phyloP scores from a whole-genome alignment of 2,113 vertebrate genomes.

The Morone saxatilis region DNA sequence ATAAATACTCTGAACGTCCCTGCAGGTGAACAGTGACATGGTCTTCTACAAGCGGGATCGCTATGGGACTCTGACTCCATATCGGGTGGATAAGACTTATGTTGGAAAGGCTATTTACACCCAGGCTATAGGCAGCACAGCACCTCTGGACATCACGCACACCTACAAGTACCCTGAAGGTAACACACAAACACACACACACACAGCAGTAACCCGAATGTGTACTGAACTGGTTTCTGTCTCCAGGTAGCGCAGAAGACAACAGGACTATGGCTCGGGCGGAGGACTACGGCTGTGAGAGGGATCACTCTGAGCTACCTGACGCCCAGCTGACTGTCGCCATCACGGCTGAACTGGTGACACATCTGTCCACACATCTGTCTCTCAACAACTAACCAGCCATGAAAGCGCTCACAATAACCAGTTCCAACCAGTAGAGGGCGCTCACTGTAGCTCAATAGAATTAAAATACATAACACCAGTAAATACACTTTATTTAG shows the following conservation, averaged over 20 bases:
- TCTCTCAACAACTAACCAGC: no score
- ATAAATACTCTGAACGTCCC: not conserved
- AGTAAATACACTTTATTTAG: no score
- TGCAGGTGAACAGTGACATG: conserved; percentile 92
- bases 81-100: conserved; percentile 78
- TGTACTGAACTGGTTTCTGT: not conserved
- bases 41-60: conserved; percentile 80
- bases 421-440: no score
- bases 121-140: conserved; percentile 81
- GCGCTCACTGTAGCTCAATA: no score
- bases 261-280: conserved; percentile 82
- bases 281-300: conserved; percentile 81
- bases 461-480: no score
- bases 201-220: not conserved
- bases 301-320: conserved; percentile 28
- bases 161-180: conserved; percentile 87
- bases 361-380: not conserved
- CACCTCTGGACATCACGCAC: conserved; percentile 82
- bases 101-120: conserved; percentile 87
- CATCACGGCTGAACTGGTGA: conserved; percentile 51
- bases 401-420: no score
- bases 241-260: conserved; percentile 85
- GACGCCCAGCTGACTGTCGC: conserved; percentile 75
- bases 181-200: conserved; percentile 8
- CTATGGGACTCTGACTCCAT: conserved; percentile 77